phyloP scores from a whole-genome alignment of 2,797 vertebrate genomes.

The Thunnus albacares region DNA sequence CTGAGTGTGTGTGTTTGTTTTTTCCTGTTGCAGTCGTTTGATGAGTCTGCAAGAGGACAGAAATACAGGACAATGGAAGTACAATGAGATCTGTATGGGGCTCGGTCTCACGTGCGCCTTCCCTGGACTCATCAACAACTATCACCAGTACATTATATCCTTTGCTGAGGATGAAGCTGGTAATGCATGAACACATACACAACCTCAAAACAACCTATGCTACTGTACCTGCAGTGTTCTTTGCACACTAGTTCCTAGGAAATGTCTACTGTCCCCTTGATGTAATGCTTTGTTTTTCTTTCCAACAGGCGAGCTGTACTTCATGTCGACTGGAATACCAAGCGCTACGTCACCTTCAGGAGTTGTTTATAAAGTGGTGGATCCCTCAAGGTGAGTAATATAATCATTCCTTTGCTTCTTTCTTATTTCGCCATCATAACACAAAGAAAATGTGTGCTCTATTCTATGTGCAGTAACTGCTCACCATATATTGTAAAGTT shows the following conservation, averaged over 20 bases:
- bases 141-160: slow-evolving; percentile 94
- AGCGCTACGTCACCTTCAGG: slow-evolving; percentile 90
- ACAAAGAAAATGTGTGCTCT: not conserved
- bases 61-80: slow-evolving; percentile 87
- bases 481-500: not conserved
- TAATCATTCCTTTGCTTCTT: not conserved
- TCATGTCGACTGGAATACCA: slow-evolving; percentile 93
- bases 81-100: slow-evolving; percentile 96
- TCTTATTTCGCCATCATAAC: not conserved
- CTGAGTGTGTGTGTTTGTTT: too few relatives aligned
- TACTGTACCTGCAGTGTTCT: not conserved
- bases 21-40: slow-evolving; percentile 85
- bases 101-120: slow-evolving; percentile 91
- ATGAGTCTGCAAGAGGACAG: slow-evolving; percentile 93
- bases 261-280: slow-evolving; percentile 8
- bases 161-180: slow-evolving; percentile 97
- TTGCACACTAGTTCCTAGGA: not conserved
- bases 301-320: slow-evolving; percentile 93
- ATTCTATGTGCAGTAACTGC: not conserved
- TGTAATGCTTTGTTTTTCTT: slow-evolving; percentile 16
- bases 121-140: slow-evolving; percentile 95
- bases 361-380: slow-evolving; percentile 94
- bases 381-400: slow-evolving; percentile 91
- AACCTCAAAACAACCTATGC: not conserved
- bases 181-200: slow-evolving; percentile 64